Base-by-base conservation (phyloP, 2,113 vertebrate species). In the Chlorodrepanis virens region DNA sequence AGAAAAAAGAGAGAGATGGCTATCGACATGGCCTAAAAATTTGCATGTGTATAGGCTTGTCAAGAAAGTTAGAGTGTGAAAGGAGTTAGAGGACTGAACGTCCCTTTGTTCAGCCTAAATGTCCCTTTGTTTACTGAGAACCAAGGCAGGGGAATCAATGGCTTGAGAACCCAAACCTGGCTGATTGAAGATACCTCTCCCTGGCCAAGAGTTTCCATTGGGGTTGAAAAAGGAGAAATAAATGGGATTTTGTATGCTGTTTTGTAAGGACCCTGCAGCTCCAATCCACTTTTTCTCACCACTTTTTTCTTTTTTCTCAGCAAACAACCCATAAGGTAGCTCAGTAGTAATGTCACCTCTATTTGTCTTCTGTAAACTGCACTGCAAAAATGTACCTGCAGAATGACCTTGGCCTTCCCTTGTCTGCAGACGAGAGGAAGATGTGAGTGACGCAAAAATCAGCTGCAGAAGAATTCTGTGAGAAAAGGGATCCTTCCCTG, bases 21-120 rank as follows among this genome's bases (percentile, higher is more conserved):
- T 93, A 90, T 88, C 35, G 0, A 87, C 6, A 25, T 54, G 85
- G 50, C 52, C 68, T 83, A 67, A 90, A 90, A 91, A 95, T 96
- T 90, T 93, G 39, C 93, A 93, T 83, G 76, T 83, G 74, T 78
- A 94, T 93, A 61, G 83, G 50, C 63, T 53, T 59, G 61, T 57
- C 57, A 87, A 85, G 84, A 72, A 89, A 83, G 75, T 27, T 17
- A 71, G n/a, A 21, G 54, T 74, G 63, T 70, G 83, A 93, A 86
- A 92, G 35, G 42, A 60, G 29, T 68, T 49, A 54, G 57, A 79
- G 35, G 29, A 86, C 1, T 83, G 79, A 90, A 63, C 0, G 0
- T 56, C 35, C 52, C 74, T 90, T 94, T 96, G 74, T 91, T 75
- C 64, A 56, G 56, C 0, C 3, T 91, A 84, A 95, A 93, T 33